These are phyloP conservation scores for Ascaphus truei DNA, from an alignment of 2,113 vertebrate genomes.

Conservation along the genomic window DNA sequence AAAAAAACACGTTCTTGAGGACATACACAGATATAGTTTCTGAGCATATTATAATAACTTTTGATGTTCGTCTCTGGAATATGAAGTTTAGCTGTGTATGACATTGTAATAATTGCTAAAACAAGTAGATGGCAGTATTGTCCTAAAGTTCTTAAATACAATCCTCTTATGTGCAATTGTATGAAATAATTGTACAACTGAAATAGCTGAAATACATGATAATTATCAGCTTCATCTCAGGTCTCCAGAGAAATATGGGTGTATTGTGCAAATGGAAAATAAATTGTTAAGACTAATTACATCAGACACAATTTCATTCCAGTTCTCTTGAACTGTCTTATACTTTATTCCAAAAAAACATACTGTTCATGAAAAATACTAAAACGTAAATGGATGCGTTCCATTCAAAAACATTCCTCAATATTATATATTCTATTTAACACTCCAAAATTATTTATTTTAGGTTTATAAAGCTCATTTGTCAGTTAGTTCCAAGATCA, in stretches of 20 bases:
- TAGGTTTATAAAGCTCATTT: no score
- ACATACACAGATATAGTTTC: no score
- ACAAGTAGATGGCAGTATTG: slow-evolving; percentile 58
- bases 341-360: slow-evolving; percentile 46
- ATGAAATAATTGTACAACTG: slow-evolving; percentile 45
- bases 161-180: slow-evolving; percentile 7
- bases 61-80: no score
- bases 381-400: no score
- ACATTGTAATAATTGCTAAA: no score
- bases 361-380: slow-evolving; percentile 33
- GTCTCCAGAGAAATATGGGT: slow-evolving; percentile 56
- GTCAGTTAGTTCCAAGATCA: no score
- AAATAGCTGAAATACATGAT: slow-evolving; percentile 59
- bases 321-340: slow-evolving; percentile 41
- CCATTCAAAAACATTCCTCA: no score
- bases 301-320: slow-evolving; percentile 60
- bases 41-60: no score
- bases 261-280: slow-evolving; percentile 63
- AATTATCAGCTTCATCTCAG: slow-evolving; percentile 62
- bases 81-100: no score
- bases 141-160: neutral
- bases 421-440: no score
- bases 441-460: no score
- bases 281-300: slow-evolving; percentile 68
- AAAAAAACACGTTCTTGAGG: no score